These are phyloP conservation scores for Athrips mouffetella DNA, from an alignment of 2,888 invertebrate species.

Conservation along the genomic window DNA sequence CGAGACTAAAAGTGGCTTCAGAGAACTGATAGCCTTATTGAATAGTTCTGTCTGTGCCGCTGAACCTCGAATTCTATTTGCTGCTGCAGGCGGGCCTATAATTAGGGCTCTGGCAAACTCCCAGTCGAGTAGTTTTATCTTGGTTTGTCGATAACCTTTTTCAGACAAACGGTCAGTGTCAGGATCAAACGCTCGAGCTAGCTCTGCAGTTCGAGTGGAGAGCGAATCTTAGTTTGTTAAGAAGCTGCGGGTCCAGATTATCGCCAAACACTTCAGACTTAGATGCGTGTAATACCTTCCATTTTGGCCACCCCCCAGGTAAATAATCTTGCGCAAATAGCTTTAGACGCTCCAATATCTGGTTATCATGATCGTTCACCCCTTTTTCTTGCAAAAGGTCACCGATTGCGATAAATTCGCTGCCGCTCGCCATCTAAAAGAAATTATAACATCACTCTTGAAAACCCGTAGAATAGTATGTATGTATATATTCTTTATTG, in stretches of 20 bases:
- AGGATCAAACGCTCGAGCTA: not conserved
- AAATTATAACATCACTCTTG: no score
- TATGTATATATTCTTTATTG: no score
- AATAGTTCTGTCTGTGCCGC: slow-evolving; percentile 3
- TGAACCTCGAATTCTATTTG: not conserved
- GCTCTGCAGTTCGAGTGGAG: not conserved
- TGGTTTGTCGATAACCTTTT: not conserved
- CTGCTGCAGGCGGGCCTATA: not conserved
- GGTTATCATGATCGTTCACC: not conserved
- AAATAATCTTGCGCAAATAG: not conserved
- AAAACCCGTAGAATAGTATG: no score
- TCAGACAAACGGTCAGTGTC: not conserved
- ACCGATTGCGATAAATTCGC: not conserved
- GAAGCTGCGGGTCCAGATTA: not conserved
- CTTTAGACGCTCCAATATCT: not conserved
- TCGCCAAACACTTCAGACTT: slow-evolving; percentile 1
- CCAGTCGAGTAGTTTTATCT: not conserved
- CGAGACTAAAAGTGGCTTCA: not conserved
- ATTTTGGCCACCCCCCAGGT: slow-evolving; percentile 6
- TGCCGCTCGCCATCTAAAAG: not conserved
- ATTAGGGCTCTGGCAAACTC: slow-evolving; percentile 4
- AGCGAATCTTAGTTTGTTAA: slow-evolving; percentile 3
- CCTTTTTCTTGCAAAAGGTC: not conserved
- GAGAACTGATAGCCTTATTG: not conserved
- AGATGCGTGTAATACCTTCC: not conserved